Conservation (phyloP, 2,888 invertebrate genomes). For the Hirtodrosophila histrioides region DNA sequence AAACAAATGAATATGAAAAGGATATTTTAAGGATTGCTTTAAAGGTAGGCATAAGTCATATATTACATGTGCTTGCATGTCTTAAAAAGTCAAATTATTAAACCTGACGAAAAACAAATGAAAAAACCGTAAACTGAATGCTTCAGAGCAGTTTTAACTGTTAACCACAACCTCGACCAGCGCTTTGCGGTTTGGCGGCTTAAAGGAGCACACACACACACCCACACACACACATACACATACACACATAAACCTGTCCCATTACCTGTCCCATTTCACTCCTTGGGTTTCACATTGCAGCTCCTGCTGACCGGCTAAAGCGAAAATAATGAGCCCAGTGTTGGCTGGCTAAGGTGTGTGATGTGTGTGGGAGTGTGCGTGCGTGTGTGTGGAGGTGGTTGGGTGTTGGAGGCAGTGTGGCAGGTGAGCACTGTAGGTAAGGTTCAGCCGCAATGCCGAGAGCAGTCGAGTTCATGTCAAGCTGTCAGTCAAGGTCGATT, state of each 20-base stretch:
- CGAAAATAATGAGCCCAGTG: slow-evolving; percentile 75
- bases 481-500: slow-evolving; percentile 79
- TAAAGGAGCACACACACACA: slow-evolving; percentile 48
- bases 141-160: slow-evolving; percentile 32
- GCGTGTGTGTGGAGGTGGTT: background rate
- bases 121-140: slow-evolving; percentile 8
- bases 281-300: slow-evolving; percentile 11
- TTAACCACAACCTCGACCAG: slow-evolving; percentile 37
- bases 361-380: background rate
- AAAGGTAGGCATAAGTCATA: too few species aligned
- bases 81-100: background rate
- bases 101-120: background rate
- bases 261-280: slow-evolving; percentile 49
- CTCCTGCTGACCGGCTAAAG: slow-evolving; percentile 67
- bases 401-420: background rate
- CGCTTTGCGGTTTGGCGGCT: slow-evolving; percentile 62
- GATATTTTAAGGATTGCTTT: too few species aligned
- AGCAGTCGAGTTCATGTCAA: slow-evolving; percentile 77
- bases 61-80: too few species aligned
- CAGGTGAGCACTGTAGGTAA: background rate
- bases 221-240: slow-evolving; percentile 11
- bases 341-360: slow-evolving; percentile 33
- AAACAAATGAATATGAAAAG: too few species aligned
- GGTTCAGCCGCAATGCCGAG: slow-evolving; percentile 45
- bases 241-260: slow-evolving; percentile 2